Percentiles rank a stretch among this genome's conserved stretches.
These are phyloP conservation scores for Eremobia ochroleuca DNA, from an alignment of 2,888 invertebrate species.

Conservation along the genomic window DNA sequence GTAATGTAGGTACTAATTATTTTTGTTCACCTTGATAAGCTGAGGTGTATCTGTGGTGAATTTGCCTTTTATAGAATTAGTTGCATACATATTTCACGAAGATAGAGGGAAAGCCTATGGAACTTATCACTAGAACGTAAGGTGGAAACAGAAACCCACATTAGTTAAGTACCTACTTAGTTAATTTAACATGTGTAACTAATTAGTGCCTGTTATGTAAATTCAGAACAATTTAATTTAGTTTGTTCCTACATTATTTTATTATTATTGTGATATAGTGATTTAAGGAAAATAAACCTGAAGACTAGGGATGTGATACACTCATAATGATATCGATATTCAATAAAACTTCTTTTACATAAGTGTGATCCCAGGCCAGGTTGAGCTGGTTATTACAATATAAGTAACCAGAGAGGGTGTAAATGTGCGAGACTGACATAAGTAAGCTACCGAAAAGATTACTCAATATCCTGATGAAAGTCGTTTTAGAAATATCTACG, in stretches of 20 bases:
- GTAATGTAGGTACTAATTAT: background rate
- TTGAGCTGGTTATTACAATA: background rate
- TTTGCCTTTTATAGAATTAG: background rate
- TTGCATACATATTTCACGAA: background rate
- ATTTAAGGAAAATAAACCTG: constrained; percentile 28
- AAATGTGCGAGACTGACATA: background rate
- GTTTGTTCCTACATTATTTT: background rate
- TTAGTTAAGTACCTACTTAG: background rate
- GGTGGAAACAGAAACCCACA: background rate
- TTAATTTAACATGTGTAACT: background rate
- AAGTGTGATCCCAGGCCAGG: background rate
- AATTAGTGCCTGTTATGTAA: background rate
- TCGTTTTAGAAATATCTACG: background rate
- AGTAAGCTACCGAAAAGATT: background rate
- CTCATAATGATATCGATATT: constrained; percentile 18
- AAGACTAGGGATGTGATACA: constrained; percentile 4
- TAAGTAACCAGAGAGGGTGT: background rate
- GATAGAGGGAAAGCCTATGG: background rate
- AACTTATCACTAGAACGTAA: background rate
- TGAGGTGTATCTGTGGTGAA: too few species aligned
- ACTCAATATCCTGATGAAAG: background rate
- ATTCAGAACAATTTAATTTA: background rate
- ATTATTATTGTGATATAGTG: constrained; percentile 1
- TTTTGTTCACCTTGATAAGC: background rate
- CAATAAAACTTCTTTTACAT: background rate